Conservation (phyloP, 2,113 vertebrate species). For the Mirounga angustirostris region DNA sequence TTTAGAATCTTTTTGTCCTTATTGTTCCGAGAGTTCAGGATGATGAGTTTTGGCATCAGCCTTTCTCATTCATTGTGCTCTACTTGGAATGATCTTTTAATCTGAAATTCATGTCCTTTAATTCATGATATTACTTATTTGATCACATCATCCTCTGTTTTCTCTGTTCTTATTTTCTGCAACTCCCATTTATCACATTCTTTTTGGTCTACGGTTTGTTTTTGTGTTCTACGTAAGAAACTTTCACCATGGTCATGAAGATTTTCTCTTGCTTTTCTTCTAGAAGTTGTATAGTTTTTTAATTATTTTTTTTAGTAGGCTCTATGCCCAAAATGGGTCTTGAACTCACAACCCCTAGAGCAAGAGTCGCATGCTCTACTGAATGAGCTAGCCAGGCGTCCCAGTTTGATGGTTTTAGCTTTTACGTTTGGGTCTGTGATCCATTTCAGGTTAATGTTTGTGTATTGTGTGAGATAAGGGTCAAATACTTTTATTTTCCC, state of each 20-base stretch:
- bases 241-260: background rate
- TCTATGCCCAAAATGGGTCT: background rate
- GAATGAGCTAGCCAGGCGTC: background rate
- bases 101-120: background rate
- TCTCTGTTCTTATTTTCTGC: background rate
- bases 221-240: background rate
- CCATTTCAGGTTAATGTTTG: background rate
- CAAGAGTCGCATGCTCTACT: background rate
- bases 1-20: background rate
- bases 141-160: background rate
- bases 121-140: background rate
- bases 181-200: background rate
- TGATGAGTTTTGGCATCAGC: background rate
- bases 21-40: background rate
- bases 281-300: background rate
- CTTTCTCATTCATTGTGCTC: background rate
- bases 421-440: background rate
- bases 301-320: background rate
- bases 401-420: background rate
- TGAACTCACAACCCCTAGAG: background rate
- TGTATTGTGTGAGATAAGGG: background rate
- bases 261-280: constrained; percentile 25
- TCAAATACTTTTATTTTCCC: background rate
- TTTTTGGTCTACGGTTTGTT: background rate
- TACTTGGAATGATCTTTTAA: background rate